Base-by-base conservation (phyloP, 37 sponge, comb jelly and placozoan genomes). In the Ianthella basta region DNA sequence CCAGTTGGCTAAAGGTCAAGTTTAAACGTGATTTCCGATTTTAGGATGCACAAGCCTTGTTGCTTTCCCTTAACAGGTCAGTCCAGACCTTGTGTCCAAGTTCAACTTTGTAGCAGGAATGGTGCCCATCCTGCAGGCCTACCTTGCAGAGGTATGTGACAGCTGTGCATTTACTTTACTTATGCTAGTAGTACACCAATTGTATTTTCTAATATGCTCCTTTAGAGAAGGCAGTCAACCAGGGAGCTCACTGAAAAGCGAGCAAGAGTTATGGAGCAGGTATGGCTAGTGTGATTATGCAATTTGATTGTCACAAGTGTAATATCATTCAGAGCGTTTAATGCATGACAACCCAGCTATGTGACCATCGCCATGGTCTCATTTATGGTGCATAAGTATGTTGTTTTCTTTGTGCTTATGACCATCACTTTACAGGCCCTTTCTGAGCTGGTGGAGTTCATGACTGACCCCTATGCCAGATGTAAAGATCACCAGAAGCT, bases 91-190 rank as follows among this genome's bases (percentile, higher is more conserved):
- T 10, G 40, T 87, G 70, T 16, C 50, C 16, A 83, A 83, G 16
- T 91, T 91, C 82, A 85, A 88, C 81, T 86, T 82, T 82, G 89
- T 88, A 3, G 86, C 91, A 39, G 95, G 95, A 54, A 86, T 91
- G 56, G 44, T 88, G 16, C 87, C 95, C 0, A 65, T 94, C 18
- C 20, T 94, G 21, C 78, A 37, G 50, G 55, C 60, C 59, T 87
- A 92, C 66, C 37, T 87, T 23, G 38, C 60, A 35, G 69, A 78
- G 64, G 92, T 91, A n/a, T n/a, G n/a, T n/a, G n/a, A n/a, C n/a
- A n/a, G n/a, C n/a, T n/a, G n/a, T n/a, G n/a, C n/a, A n/a, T n/a
- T n/a, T n/a, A n/a, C n/a, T n/a, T n/a, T n/a, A n/a, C n/a, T n/a
- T n/a, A n/a, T n/a, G 50, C 50, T 44, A 44, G 50, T 54, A 56